Conservation (phyloP, 2,113 vertebrate genomes). For the Tyrannus savana region DNA sequence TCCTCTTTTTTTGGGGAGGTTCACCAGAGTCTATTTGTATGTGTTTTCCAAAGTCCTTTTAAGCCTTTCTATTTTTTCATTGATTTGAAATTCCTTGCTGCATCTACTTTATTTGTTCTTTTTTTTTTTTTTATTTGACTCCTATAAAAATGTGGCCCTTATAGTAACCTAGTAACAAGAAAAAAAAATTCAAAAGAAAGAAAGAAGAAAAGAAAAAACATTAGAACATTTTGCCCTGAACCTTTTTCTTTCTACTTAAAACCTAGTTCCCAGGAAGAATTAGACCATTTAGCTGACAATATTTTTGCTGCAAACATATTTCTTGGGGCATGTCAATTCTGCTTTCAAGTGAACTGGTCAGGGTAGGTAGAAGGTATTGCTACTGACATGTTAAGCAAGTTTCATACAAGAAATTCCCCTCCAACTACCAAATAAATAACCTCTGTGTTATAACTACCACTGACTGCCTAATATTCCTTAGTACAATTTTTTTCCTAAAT, state of each 20-base stretch:
- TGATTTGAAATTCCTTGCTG: background rate
- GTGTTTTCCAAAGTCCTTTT: background rate
- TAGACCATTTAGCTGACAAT: background rate
- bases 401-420: background rate
- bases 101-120: background rate
- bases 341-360: background rate
- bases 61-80: background rate
- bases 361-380: background rate
- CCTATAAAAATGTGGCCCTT: background rate
- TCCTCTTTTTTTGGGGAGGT: background rate
- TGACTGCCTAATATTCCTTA: background rate
- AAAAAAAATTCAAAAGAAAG: background rate
- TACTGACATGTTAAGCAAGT: background rate
- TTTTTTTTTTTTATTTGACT: background rate
- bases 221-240: background rate
- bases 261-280: background rate
- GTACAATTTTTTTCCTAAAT: accelerated
- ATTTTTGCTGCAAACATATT: background rate
- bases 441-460: background rate
- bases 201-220: background rate
- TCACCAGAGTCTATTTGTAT: background rate
- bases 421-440: too few relatives aligned
- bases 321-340: background rate
- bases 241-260: background rate
- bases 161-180: background rate